Percentiles rank a stretch among this genome's conserved stretches.
Evolutionary conservation across 2,113 vertebrate species (phyloP).

Genomic region (Sander lucioperca): DNA sequence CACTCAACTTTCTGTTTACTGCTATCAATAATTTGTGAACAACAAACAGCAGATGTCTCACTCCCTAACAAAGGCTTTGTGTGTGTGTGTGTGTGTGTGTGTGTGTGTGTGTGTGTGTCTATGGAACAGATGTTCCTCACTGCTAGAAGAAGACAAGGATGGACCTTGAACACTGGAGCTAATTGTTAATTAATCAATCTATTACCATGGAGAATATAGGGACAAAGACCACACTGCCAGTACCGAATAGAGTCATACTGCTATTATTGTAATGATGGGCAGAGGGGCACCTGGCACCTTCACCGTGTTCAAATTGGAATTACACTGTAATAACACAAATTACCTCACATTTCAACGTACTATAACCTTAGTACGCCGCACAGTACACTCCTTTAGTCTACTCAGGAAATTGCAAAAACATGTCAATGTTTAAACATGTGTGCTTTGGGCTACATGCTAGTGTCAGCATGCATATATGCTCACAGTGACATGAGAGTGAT

Average conservation of each 20-base stretch:
- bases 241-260: not conserved
- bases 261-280: not conserved
- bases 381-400: not conserved
- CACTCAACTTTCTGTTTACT: conserved; percentile 76
- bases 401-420: not conserved
- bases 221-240: conserved; percentile 2
- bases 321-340: not conserved
- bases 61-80: conserved; percentile 41
- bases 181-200: conserved; percentile 62
- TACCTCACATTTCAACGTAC: not conserved
- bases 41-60: conserved; percentile 79
- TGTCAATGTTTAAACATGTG: not conserved
- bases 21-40: conserved; percentile 79
- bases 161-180: conserved; percentile 56
- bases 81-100: conserved; percentile 10
- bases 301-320: not conserved
- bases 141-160: conserved; percentile 56
- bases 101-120: not conserved
- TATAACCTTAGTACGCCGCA: not conserved
- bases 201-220: conserved; percentile 35
- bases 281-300: not conserved
- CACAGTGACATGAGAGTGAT: not conserved
- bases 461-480: not conserved
- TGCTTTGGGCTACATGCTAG: not conserved
- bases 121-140: conserved; percentile 62